These are phyloP conservation scores for Ophiodon elongatus DNA, from an alignment of 2,113 vertebrate species.

Conservation along the genomic window DNA sequence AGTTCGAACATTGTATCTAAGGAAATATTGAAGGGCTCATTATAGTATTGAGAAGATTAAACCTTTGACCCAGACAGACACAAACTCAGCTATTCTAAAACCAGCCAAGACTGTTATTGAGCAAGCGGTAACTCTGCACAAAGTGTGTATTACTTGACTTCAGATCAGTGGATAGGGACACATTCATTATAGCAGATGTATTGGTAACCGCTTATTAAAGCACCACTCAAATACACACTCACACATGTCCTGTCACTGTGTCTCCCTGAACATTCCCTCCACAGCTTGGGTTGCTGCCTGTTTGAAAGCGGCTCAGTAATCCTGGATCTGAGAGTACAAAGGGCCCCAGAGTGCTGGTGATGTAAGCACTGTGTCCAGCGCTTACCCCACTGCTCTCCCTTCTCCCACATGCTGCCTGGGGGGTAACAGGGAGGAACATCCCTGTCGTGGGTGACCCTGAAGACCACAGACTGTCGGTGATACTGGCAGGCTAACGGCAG, in stretches of 20 bases:
- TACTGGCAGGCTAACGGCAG: slow-evolving; percentile 22
- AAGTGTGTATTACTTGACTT: slow-evolving; percentile 19
- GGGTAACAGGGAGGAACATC: slow-evolving; percentile 36
- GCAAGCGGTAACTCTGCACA: slow-evolving; percentile 43
- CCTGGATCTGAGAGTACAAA: slow-evolving; percentile 83
- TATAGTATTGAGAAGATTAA: slow-evolving; percentile 21
- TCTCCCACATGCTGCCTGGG: slow-evolving; percentile 36
- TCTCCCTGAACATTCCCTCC: slow-evolving; percentile 70
- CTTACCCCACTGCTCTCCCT: slow-evolving; percentile 48
- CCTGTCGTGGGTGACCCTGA: slow-evolving; percentile 15
- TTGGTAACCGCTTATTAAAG: slow-evolving; percentile 45
- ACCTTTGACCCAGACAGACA: slow-evolving; percentile 50
- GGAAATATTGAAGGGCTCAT: slow-evolving; percentile 3
- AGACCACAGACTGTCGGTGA: not conserved
- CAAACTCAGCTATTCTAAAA: slow-evolving; percentile 15
- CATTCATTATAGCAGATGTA: slow-evolving; percentile 36
- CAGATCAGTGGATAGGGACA: not conserved
- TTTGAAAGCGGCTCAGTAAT: slow-evolving; percentile 80
- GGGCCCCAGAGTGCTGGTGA: slow-evolving; percentile 70
- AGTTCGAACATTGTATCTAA: not conserved
- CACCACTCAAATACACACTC: slow-evolving; percentile 22
- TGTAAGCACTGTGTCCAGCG: slow-evolving; percentile 71
- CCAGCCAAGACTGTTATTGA: slow-evolving; percentile 32
- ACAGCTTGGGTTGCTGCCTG: slow-evolving; percentile 51
- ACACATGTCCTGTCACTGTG: slow-evolving; percentile 42